Evolutionary conservation across 1,140 invertebrate genomes (phyloP), one percentile per base, ranked within the genome.

Genomic region (Maniola jurtina): DNA sequence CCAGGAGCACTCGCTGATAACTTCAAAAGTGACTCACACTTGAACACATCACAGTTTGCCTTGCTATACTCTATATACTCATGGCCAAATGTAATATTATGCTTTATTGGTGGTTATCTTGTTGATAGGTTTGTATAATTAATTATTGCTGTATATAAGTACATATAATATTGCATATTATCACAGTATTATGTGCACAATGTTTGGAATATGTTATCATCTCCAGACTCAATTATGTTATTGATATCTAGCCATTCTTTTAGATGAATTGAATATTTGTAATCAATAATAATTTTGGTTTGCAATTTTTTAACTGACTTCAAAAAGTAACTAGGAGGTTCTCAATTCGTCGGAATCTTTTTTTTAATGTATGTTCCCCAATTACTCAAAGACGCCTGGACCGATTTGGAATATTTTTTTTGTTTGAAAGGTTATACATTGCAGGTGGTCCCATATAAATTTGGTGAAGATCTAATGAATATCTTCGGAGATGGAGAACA

Each of bases 1-100:
- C 98, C 98, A 42, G 96, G 94, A 60, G 97, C 98, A 9, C 83
- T 99, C 40, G 96, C 98, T 81, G 95, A 97, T 77, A 94, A 96
- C 73, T 98, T 99, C 80, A 95, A 95, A 77, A 81, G 92, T 70
- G 98, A 99, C 80, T 92, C 99, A 79, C 85, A 94, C 45, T 92
- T 99, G 55, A 93, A 93, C n/a, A 96, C 96, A 33, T 94, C 94
- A 1, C 89, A 96, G 82, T 99, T 97, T 92, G 95, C 96, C 71
- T 89, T 95, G 48, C 92, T 99, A 16, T 99, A 99, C 91, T 96
- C 98, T 0, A 95, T 97, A 87, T 99, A 99, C 86, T 98, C 98
- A 0, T 99, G 98, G 98, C 98, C 98, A 54, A 99, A 99, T 93
- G 96, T 99, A 0, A 92, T 99, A 42, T 91, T 99, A 33, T 99